Evolutionary conservation across 2,113 vertebrate species (phyloP).

Genomic region (Hippocampus abdominalis): DNA sequence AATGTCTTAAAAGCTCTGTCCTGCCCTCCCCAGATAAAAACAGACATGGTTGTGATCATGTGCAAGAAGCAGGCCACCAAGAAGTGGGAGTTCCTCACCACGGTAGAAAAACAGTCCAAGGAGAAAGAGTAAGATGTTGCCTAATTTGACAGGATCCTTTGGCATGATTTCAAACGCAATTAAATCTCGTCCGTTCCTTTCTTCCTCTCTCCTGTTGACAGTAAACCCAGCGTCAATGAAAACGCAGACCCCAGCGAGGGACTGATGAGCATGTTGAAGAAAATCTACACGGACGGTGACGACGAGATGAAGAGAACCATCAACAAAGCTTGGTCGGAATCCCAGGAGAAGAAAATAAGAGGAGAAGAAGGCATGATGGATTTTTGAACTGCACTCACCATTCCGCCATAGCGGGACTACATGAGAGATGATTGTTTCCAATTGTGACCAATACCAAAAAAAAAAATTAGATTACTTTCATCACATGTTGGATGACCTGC

Average conservation of each 20-base stretch:
- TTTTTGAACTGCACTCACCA: constrained; percentile 65
- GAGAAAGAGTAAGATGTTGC: constrained; percentile 87
- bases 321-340: constrained; percentile 97
- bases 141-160: not conserved
- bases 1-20: not conserved
- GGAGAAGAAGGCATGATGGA: constrained; percentile 78
- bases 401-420: constrained; percentile 17
- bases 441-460: constrained; percentile 2
- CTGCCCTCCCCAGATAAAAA: constrained; percentile 80
- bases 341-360: constrained; percentile 89
- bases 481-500: not conserved
- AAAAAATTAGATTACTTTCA: not conserved
- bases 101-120: constrained; percentile 89
- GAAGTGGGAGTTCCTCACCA: constrained; percentile 93
- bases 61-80: constrained; percentile 86
- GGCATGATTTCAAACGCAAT: not conserved
- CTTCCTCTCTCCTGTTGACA: constrained; percentile 42
- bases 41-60: constrained; percentile 88
- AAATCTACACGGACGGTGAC: constrained; percentile 93
- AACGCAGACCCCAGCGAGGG: constrained; percentile 88
- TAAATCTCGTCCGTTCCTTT: not conserved
- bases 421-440: not conserved
- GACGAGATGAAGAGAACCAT: constrained; percentile 97
- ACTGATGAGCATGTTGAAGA: constrained; percentile 92
- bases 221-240: constrained; percentile 78